Conservation (phyloP, 2,113 vertebrate species). For the Xenus cinereus region DNA sequence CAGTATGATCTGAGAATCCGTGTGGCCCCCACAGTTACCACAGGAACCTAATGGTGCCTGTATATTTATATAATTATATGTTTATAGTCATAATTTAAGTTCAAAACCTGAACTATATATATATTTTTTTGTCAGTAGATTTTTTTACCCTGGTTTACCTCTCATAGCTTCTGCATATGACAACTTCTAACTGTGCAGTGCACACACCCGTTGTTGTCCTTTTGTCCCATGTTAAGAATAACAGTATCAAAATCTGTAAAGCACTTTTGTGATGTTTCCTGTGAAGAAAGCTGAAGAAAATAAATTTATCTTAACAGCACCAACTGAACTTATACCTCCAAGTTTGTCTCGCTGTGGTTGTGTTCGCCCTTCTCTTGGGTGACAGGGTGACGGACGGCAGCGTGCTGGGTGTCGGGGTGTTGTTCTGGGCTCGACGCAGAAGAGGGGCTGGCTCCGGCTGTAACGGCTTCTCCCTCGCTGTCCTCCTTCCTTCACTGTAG, state of each 20-base stretch:
- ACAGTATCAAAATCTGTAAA: slow-evolving; percentile 41
- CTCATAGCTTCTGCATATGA: not conserved
- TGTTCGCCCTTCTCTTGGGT: not conserved
- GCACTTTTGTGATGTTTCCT: slow-evolving; percentile 48
- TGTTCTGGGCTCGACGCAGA: fast-evolving
- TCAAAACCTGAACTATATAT: slow-evolving; percentile 3
- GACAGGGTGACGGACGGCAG: fast-evolving
- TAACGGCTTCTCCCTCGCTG: not conserved
- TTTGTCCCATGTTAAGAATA: not conserved
- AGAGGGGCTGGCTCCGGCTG: not conserved
- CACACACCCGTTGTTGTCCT: not conserved
- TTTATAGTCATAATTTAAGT: slow-evolving; percentile 18
- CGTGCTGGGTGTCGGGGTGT: fast-evolving
- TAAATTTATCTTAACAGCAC: slow-evolving; percentile 45
- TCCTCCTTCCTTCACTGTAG: not conserved
- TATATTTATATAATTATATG: not conserved
- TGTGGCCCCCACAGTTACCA: not conserved
- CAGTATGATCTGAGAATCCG: not conserved
- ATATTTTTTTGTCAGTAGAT: not conserved
- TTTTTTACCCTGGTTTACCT: slow-evolving; percentile 16
- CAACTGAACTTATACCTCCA: not conserved
- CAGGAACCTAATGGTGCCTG: slow-evolving; percentile 7
- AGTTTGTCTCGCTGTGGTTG: not conserved
- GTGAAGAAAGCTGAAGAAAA: slow-evolving; percentile 55
- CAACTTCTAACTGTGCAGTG: not conserved